A percentile compares a stretch with the other conserved stretches of the same genome.
These are phyloP conservation scores for Aramus guarauna DNA, from an alignment of 2,113 vertebrate genomes.

Conservation along the genomic window DNA sequence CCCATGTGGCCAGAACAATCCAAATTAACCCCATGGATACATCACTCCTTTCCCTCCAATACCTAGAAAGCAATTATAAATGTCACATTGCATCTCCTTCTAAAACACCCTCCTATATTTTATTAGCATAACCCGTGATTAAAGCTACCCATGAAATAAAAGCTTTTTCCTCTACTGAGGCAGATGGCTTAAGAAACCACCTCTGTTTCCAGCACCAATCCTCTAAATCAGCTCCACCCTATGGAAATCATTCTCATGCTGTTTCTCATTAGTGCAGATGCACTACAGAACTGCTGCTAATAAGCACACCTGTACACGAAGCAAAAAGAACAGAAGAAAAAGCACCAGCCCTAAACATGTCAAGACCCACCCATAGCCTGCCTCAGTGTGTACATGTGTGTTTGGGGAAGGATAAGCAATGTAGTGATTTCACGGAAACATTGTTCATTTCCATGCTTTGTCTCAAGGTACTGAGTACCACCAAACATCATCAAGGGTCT, in stretches of 20 bases:
- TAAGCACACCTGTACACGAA: neutral
- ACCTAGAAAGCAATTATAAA: constrained; percentile 35
- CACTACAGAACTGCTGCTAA: neutral
- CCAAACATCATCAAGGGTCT: neutral
- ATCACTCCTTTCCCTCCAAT: neutral
- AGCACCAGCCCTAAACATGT: neutral
- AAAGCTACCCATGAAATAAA: neutral
- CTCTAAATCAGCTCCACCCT: neutral
- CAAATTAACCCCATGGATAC: constrained; percentile 33
- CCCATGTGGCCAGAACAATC: constrained; percentile 19
- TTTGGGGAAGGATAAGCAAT: neutral
- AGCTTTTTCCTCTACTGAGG: neutral
- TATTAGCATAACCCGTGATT: neutral
- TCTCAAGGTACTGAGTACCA: neutral
- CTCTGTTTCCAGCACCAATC: neutral
- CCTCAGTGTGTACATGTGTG: accelerated
- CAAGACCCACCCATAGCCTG: neutral
- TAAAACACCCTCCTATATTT: neutral
- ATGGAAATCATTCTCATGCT: neutral
- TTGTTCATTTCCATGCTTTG: neutral
- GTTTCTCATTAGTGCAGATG: neutral
- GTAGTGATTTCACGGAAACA: neutral
- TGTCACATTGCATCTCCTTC: neutral
- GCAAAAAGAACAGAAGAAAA: neutral
- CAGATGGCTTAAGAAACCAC: neutral